These are phyloP conservation scores for Pampus argenteus DNA, from an alignment of 2,797 vertebrate genomes.

Conservation along the genomic window DNA sequence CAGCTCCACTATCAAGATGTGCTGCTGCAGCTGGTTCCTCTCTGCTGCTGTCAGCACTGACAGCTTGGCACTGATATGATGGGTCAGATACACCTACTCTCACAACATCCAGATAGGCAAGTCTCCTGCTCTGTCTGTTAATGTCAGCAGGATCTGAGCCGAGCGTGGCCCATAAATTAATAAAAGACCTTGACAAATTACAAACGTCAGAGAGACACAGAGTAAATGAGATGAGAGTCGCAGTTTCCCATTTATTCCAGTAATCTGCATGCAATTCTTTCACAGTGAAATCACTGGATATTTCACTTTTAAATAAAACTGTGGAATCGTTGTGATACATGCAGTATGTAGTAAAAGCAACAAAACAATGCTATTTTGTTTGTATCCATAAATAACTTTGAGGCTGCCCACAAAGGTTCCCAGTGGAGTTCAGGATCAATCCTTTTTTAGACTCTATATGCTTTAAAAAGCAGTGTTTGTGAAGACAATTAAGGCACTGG, in stretches of 20 bases:
- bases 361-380: constrained; percentile 21
- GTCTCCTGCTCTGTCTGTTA: constrained; percentile 30
- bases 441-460: constrained; percentile 16
- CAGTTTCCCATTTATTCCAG: neutral
- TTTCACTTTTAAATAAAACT: neutral
- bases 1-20: constrained; percentile 57
- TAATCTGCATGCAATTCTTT: neutral
- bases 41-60: constrained; percentile 72
- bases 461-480: constrained; percentile 24
- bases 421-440: constrained; percentile 9
- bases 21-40: constrained; percentile 71
- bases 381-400: constrained; percentile 23
- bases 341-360: constrained; percentile 6
- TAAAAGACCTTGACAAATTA: constrained; percentile 30
- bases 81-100: constrained; percentile 59
- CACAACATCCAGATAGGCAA: constrained; percentile 42
- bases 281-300: neutral
- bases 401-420: constrained; percentile 23
- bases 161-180: constrained; percentile 28
- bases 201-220: constrained; percentile 2
- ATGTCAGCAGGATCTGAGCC: constrained; percentile 62
- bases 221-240: neutral
- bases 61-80: constrained; percentile 67
- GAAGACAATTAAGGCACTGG: constrained; percentile 21
- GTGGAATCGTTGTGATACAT: neutral